phyloP scores from a whole-genome alignment of 1,140 invertebrate genomes.

The Lepidostoma basale region DNA sequence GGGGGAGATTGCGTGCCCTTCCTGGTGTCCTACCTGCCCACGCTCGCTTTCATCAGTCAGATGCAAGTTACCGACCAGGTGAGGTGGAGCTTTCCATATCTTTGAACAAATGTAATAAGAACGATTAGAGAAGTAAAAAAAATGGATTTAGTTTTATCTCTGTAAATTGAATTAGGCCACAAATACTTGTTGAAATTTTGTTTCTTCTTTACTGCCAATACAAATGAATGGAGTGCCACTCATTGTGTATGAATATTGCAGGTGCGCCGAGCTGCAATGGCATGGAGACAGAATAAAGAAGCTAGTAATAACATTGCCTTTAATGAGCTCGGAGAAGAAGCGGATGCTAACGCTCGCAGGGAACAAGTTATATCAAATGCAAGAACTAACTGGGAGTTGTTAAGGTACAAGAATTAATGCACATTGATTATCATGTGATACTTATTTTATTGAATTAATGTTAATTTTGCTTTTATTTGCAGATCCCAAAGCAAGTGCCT shows the following conservation, averaged over 20 bases:
- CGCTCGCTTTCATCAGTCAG: constrained; percentile 70
- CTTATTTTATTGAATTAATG: background rate
- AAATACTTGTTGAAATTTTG: background rate
- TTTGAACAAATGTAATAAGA: too few relatives aligned
- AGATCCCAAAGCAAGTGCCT: constrained; percentile 66
- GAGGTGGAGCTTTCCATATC: too few relatives aligned
- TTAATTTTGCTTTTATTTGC: constrained; percentile 11
- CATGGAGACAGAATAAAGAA: constrained; percentile 78
- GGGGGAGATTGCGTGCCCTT: constrained; percentile 78
- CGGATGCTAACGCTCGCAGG: constrained; percentile 68
- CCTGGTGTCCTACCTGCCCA: constrained; percentile 77
- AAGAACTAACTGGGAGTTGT: constrained; percentile 79
- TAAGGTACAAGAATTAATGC: constrained; percentile 56
- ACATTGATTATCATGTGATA: background rate
- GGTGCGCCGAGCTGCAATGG: constrained; percentile 72
- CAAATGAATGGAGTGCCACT: too few relatives aligned
- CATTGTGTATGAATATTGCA: too few relatives aligned
- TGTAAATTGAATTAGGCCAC: too few relatives aligned
- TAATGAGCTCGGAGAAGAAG: constrained; percentile 69
- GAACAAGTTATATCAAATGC: constrained; percentile 83
- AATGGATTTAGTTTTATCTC: too few relatives aligned
- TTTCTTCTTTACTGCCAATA: background rate
- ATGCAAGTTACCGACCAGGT: constrained; percentile 79
- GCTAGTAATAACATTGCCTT: constrained; percentile 67
- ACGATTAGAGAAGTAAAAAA: too few relatives aligned